Conservation (phyloP, 2,888 invertebrate genomes). For the Tetramorium bicarinatum region DNA sequence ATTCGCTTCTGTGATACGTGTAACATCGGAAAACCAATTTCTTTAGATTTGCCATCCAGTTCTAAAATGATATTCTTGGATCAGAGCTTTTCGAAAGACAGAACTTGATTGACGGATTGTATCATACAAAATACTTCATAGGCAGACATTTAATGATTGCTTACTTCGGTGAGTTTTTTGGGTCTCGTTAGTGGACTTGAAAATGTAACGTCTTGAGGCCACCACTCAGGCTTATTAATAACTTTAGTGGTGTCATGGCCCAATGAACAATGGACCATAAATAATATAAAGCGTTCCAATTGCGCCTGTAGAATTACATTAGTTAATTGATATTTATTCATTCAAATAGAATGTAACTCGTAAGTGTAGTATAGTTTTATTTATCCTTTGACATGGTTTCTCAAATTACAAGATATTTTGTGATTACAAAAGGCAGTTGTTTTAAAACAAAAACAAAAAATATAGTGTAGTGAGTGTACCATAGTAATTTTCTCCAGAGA, state of each 20-base stretch:
- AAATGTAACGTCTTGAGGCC: slow-evolving; percentile 90
- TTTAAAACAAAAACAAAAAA: background rate
- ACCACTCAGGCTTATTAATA: slow-evolving; percentile 90
- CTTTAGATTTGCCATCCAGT: slow-evolving; percentile 89
- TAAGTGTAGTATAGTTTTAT: background rate
- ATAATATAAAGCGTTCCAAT: slow-evolving; percentile 91
- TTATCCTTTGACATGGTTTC: background rate
- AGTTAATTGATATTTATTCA: background rate
- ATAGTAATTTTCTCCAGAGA: slow-evolving; percentile 89
- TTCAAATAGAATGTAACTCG: background rate
- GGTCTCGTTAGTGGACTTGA: slow-evolving; percentile 90
- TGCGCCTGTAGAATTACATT: slow-evolving; percentile 84
- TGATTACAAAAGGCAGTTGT: background rate
- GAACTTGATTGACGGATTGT: background rate
- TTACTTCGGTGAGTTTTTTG: slow-evolving; percentile 86
- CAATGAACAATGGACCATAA: slow-evolving; percentile 92
- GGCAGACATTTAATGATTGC: slow-evolving; percentile 47
- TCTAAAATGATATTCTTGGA: slow-evolving; percentile 78
- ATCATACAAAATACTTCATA: background rate
- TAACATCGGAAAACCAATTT: slow-evolving; percentile 91
- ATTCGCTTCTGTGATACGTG: slow-evolving; percentile 91
- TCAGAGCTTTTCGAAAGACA: background rate
- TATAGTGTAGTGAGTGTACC: slow-evolving; percentile 70
- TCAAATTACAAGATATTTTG: background rate
- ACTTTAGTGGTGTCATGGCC: slow-evolving; percentile 89